phyloP scores from a whole-genome alignment of 92 coral and sea anemone genomes.

The Virgularia gustaviana region DNA sequence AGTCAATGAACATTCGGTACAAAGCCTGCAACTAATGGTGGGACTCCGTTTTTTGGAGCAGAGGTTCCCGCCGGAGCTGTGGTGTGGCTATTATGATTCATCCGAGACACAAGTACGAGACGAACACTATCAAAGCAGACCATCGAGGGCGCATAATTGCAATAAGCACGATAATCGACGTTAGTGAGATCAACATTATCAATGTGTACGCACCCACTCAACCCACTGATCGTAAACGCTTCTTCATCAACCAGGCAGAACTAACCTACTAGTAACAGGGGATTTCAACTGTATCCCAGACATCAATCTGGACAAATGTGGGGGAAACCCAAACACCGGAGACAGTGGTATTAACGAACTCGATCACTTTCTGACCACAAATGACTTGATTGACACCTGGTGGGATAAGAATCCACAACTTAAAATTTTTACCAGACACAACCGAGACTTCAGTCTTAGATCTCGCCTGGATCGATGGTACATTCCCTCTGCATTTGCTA shows the following conservation, averaged over 20 bases:
- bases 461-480: slow-evolving; percentile 25
- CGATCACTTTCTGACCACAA: not conserved
- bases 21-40: no score
- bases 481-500: not conserved
- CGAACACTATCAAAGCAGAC: not conserved
- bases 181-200: not conserved
- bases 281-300: slow-evolving; percentile 50
- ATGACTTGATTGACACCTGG: not conserved
- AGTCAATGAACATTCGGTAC: no score
- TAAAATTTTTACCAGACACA: not conserved
- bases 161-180: not conserved
- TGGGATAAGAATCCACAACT: not conserved
- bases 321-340: slow-evolving; percentile 1
- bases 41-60: not conserved
- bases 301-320: slow-evolving; percentile 9
- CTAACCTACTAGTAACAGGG: slow-evolving; percentile 4
- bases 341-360: not conserved
- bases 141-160: not conserved
- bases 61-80: not conserved
- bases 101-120: not conserved
- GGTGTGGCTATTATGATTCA: not conserved
- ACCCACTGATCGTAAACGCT: slow-evolving; percentile 6
- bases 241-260: slow-evolving; percentile 4
- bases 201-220: slow-evolving; percentile 38
- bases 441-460: not conserved